Percentiles rank a stretch among this genome's conserved stretches.
Conservation (phyloP, 2,888 invertebrate genomes). For the Pheosia tremula region DNA sequence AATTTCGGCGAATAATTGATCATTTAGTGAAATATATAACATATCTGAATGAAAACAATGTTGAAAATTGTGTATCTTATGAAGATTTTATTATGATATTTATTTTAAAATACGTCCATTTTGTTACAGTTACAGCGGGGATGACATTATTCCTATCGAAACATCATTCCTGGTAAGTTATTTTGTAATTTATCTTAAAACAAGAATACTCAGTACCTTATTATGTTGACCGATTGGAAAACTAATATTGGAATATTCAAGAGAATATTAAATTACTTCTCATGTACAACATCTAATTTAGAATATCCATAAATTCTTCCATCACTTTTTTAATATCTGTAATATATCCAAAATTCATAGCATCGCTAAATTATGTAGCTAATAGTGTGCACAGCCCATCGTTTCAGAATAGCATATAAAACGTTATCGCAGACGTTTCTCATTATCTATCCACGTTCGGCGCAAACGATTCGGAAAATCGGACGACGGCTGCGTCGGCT, state of each 20-base stretch:
- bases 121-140: constrained; percentile 70
- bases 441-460: constrained; percentile 70
- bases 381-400: neutral
- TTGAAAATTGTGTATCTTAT: too few relatives aligned
- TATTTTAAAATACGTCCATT: constrained; percentile 19
- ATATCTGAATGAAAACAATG: too few relatives aligned
- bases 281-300: too few relatives aligned
- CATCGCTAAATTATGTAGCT: neutral
- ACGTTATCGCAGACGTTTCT: constrained; percentile 69
- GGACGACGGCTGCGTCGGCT: constrained; percentile 67
- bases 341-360: neutral
- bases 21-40: too few relatives aligned
- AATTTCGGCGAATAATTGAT: too few relatives aligned
- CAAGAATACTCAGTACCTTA: too few relatives aligned
- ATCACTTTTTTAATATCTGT: too few relatives aligned
- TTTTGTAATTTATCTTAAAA: neutral
- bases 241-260: too few relatives aligned
- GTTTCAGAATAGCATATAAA: constrained; percentile 53
- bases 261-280: too few relatives aligned
- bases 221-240: too few relatives aligned
- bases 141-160: constrained; percentile 56
- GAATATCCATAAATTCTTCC: too few relatives aligned
- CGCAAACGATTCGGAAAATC: constrained; percentile 81
- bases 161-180: constrained; percentile 64
- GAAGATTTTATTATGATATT: neutral